Conservation (phyloP, 2,888 invertebrate genomes). For the Plebejus melissa region DNA sequence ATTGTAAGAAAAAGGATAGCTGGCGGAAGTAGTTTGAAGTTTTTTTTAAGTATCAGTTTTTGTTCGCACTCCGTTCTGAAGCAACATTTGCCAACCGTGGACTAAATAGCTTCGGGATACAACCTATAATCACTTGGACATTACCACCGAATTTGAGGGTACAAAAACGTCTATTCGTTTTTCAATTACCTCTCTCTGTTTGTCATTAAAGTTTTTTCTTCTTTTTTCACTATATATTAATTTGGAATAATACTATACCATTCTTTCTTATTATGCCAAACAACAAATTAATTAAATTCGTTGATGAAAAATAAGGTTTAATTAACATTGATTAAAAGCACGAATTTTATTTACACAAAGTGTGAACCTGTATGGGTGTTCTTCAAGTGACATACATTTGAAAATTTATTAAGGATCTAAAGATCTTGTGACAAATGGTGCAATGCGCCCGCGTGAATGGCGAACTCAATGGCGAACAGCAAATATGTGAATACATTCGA, state of each 20-base stretch:
- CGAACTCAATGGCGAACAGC: constrained; percentile 51
- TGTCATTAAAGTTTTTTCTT: not conserved
- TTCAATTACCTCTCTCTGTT: constrained; percentile 18
- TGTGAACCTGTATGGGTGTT: constrained; percentile 30
- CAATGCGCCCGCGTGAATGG: constrained; percentile 45
- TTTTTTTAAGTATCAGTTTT: constrained; percentile 47
- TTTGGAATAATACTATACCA: not conserved
- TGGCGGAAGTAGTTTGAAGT: constrained; percentile 47
- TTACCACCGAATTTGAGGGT: constrained; percentile 28
- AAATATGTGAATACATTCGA: constrained; percentile 58
- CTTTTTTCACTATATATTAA: not conserved
- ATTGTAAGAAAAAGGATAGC: constrained; percentile 28
- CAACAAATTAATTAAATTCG: not conserved
- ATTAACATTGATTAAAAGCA: not conserved
- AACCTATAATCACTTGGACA: constrained; percentile 30
- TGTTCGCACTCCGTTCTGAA: constrained; percentile 44
- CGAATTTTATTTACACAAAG: not conserved
- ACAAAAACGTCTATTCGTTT: constrained; percentile 23
- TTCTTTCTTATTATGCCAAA: not conserved
- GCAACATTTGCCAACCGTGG: constrained; percentile 42
- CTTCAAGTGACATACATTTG: constrained; percentile 33
- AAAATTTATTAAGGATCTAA: constrained; percentile 35
- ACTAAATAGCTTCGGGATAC: constrained; percentile 18
- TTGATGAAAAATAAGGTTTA: not conserved
- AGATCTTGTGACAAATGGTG: constrained; percentile 40